Base-by-base conservation (phyloP, 2,113 vertebrate genomes). In the Neofelis nebulosa region DNA sequence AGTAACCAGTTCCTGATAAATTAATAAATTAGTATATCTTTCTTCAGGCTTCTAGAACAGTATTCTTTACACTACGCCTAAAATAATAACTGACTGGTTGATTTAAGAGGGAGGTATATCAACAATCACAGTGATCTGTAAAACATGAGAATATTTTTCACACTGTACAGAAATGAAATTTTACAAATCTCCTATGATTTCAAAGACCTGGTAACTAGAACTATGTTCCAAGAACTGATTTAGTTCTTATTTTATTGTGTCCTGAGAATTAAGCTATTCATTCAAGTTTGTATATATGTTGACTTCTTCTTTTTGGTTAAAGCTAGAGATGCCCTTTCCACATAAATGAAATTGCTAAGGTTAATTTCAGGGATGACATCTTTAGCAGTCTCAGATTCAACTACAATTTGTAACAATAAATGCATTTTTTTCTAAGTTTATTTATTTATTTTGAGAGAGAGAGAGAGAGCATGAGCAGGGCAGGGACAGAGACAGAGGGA, bases 211-310 rank as follows among this genome's bases (percentile, higher is more conserved):
- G 65, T 57, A 73, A 78, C 21, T 66, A 55, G 13, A 78, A 61
- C 73, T 73, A 6, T 82, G 68, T 76, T 81, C 38, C 21, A 83
- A 97, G 27, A 88, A 91, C 25, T 84, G 31, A 87, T 68, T 63
- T 87, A 57, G 88, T 78, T 78, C 13, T 85, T 78, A 88, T 52
- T 55, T 63, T 57, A 89, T 48, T 88, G 69, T 96, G 61, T 94
- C 63, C 89, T 97, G 96, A 97, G 89, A 98, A 98, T 96, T 73
- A 61, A 96, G 92, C 92, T 80, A 94, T 89, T 38, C 11, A 57
- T 48, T 93, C 33, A 38, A 81, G 38, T 84, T 50, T 48, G 68
- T 80, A 31, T 41, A 50, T 89, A 66, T 57, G 12, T 81, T 73
- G 27, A 29, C 27, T 80, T 91, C 63, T 91, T 48, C 33, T 74